phyloP scores from a whole-genome alignment of 2,888 invertebrate genomes.

The Tetanocera ferruginea region DNA sequence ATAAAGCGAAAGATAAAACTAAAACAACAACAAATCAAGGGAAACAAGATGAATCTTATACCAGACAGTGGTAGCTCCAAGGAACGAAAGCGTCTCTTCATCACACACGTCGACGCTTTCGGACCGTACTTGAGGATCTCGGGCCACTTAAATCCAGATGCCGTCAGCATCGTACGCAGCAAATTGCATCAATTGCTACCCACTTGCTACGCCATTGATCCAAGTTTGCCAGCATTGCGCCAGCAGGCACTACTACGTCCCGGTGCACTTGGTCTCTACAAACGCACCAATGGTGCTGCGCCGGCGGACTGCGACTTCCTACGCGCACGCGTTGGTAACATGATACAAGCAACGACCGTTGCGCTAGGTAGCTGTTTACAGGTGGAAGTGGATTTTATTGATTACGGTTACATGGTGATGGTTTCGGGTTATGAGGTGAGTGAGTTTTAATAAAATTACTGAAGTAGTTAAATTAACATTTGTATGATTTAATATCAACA shows the following conservation, averaged over 20 bases:
- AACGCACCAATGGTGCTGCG: slow-evolving; percentile 67
- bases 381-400: slow-evolving; percentile 77
- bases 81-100: slow-evolving; percentile 44
- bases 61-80: slow-evolving; percentile 6
- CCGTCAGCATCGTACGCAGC: slow-evolving; percentile 59
- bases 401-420: slow-evolving; percentile 77
- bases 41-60: slow-evolving; percentile 35
- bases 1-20: neutral
- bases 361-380: slow-evolving; percentile 69
- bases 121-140: slow-evolving; percentile 80
- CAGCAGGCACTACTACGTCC: slow-evolving; percentile 58
- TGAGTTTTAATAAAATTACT: slow-evolving; percentile 34
- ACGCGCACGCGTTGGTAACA: slow-evolving; percentile 68
- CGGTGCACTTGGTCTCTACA: slow-evolving; percentile 62
- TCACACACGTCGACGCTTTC: slow-evolving; percentile 78
- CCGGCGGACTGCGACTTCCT: slow-evolving; percentile 61
- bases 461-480: slow-evolving; percentile 8
- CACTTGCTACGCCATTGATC: slow-evolving; percentile 60
- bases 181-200: slow-evolving; percentile 61
- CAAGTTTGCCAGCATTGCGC: slow-evolving; percentile 57
- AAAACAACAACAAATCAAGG: neutral
- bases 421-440: slow-evolving; percentile 73
- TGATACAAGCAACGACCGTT: slow-evolving; percentile 40
- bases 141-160: slow-evolving; percentile 73
- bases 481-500: neutral